Conservation (phyloP, 2,113 vertebrate genomes). For the Atractosteus spatula region DNA sequence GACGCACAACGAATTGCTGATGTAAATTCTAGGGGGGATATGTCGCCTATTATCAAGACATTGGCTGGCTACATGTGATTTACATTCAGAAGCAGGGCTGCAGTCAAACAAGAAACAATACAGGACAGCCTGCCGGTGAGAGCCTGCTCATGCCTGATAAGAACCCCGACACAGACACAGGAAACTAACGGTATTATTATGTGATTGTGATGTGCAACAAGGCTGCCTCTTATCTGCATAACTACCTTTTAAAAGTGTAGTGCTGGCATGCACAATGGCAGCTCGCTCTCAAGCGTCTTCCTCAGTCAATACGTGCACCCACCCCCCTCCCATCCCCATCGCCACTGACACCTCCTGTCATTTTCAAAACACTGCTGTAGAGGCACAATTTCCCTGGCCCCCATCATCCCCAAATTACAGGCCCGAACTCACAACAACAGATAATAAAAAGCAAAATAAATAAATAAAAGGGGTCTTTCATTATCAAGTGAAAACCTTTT, state of each 20-base stretch:
- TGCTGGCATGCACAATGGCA: conserved; percentile 53
- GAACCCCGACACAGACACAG: background rate
- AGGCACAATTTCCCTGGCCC: conserved; percentile 22
- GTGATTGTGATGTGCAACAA: conserved; percentile 7
- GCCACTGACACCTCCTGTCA: background rate
- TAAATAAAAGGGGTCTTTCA: conserved; percentile 31
- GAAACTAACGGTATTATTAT: background rate
- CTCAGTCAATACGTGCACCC: conserved; percentile 39
- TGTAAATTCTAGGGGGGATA: background rate
- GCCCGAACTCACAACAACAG: conserved; percentile 31
- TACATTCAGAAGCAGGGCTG: conserved; percentile 1
- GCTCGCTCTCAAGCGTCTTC: conserved; percentile 51
- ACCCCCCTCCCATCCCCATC: too few species aligned
- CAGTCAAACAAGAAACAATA: background rate
- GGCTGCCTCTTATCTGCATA: conserved; percentile 8
- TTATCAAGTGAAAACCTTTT: conserved; percentile 34
- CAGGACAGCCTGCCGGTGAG: background rate
- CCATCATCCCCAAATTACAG: conserved; percentile 37
- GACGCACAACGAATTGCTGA: background rate
- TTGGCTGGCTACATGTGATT: conserved; percentile 2
- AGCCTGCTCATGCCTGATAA: conserved; percentile 14
- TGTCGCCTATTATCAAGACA: background rate
- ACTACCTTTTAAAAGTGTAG: conserved; percentile 29
- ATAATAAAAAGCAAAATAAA: conserved; percentile 43
- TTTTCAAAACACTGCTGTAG: conserved; percentile 29